Percentiles rank a stretch among this genome's conserved stretches.
phyloP scores from a whole-genome alignment of 2,797 vertebrate genomes.

The Hypotaenidia okinawae region DNA sequence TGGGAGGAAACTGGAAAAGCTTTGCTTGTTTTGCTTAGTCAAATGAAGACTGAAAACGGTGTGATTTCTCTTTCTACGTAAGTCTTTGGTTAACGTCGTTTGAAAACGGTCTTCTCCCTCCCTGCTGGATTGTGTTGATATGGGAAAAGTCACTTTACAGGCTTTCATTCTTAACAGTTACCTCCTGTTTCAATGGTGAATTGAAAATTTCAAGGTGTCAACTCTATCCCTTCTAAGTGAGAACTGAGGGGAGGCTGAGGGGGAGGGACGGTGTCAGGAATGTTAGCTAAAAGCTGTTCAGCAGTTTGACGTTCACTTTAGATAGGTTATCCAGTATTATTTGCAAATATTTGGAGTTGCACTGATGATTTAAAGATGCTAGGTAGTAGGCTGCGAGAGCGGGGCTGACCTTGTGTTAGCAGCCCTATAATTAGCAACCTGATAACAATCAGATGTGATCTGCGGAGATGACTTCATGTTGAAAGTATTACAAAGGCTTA shows the following conservation, averaged over 20 bases:
- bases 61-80: neutral
- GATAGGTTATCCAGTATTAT: neutral
- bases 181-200: neutral
- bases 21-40: neutral
- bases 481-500: constrained; percentile 17
- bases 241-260: neutral
- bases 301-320: neutral
- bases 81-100: neutral
- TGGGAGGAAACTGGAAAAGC: neutral
- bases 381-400: neutral
- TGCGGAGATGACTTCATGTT: constrained; percentile 16
- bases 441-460: constrained; percentile 29
- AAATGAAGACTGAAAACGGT: neutral
- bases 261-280: neutral
- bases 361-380: neutral
- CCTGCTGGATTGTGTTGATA: neutral
- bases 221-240: neutral
- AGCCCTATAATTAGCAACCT: neutral
- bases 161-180: neutral
- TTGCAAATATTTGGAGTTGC: neutral
- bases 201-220: neutral
- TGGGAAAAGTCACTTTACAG: neutral
- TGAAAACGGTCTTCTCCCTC: neutral
- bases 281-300: neutral
- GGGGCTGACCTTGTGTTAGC: neutral